Conservation (phyloP, 1,140 invertebrate genomes). For the Zelostemma sp. region DNA sequence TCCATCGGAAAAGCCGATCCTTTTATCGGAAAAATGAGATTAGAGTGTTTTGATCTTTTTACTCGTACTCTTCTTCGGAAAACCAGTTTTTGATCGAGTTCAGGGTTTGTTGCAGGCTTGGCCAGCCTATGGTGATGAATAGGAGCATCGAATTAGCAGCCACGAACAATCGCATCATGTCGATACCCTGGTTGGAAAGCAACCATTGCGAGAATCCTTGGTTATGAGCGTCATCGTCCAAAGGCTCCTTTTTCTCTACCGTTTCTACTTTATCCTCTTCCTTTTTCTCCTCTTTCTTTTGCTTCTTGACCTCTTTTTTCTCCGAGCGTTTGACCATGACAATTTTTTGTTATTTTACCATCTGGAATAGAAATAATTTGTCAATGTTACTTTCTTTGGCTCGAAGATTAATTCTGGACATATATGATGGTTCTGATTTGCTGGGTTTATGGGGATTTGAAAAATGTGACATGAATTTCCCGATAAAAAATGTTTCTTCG, state of each 20-base stretch:
- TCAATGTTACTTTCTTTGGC: background rate
- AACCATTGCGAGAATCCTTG: conserved; percentile 73
- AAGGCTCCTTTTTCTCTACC: conserved; percentile 18
- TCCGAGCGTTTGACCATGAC: conserved; percentile 45
- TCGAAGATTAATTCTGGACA: too few relatives aligned
- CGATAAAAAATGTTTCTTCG: too few relatives aligned
- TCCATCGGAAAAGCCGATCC: too few relatives aligned
- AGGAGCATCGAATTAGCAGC: conserved; percentile 72
- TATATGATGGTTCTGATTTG: too few relatives aligned
- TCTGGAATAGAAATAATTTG: conserved; percentile 24
- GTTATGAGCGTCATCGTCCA: conserved; percentile 61
- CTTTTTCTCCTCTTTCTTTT: conserved; percentile 23
- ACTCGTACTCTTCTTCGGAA: conserved; percentile 45
- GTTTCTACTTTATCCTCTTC: conserved; percentile 35
- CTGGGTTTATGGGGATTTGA: too few relatives aligned
- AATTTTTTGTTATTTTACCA: conserved; percentile 19
- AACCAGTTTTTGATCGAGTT: conserved; percentile 64
- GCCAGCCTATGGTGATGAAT: conserved; percentile 72
- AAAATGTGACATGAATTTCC: too few relatives aligned
- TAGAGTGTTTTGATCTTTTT: background rate
- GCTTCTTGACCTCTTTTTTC: conserved; percentile 28
- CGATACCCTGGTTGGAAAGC: conserved; percentile 69
- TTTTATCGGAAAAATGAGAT: too few relatives aligned
- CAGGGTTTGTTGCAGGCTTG: conserved; percentile 67
- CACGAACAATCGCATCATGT: conserved; percentile 74